Evolutionary conservation across 2,888 invertebrate genomes (phyloP), one percentile per base, ranked within the genome.

Genomic region (Phengaris arion): DNA sequence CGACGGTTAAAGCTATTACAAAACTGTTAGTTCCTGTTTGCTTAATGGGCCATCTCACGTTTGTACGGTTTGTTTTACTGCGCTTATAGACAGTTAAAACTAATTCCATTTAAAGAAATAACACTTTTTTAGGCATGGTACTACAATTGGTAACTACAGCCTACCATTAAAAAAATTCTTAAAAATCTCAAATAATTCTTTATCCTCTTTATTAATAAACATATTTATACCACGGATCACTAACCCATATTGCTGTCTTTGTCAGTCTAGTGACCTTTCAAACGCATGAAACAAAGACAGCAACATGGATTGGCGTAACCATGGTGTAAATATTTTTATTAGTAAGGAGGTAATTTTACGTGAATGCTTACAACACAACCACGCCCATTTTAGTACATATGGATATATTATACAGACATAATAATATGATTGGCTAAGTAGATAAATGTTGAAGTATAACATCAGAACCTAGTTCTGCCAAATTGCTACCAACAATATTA

Each of bases 21-120:
- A 64, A 64, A 64, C 64, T 64, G 64, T 64, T 64, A 64, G 64
- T 64, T 64, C 64, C 64, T 64, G 64, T 64, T 64, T 64, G 64
- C 35, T 64, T 64, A 64, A 64, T 64, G 64, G 64, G 35, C 64
- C 64, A 64, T 64, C 64, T 45, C 64, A 64, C 64, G 64, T 64
- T 12, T 35, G 12, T 35, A 64, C 64, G 64, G 64, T 64, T 64
- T 64, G 45, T 64, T 64, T 64, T 12, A 45, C 64, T 64, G 64
- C 64, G 35, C 35, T 45, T 45, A 45, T 45, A 64, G 64, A 12
- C 35, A 45, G 52, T 52, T 52, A 6, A 64, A 64, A 64, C 64
- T 35, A 64, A 64, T 64, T 64, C 64, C 64, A 64, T 45, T 64
- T 64, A 64, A 35, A 64, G 35, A 45, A 64, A 64, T 64, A 64